Percentiles rank a stretch among this genome's conserved stretches.
phyloP scores from a whole-genome alignment of 2,797 vertebrate species.

The Iguana delicatissima region DNA sequence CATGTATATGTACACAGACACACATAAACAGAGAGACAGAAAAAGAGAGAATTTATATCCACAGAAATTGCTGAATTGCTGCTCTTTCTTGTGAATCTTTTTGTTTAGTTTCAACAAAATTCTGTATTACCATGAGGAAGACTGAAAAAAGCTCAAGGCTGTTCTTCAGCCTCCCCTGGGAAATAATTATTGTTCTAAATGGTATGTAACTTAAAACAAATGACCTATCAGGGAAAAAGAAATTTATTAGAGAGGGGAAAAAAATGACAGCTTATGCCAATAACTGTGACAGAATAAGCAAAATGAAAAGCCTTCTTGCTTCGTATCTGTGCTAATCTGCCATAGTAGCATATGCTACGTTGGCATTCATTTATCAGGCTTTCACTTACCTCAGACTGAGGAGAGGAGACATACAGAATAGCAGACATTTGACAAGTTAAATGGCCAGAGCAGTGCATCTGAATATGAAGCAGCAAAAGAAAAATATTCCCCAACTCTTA shows the following conservation, averaged over 20 bases:
- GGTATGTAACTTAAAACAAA: slow-evolving; percentile 37
- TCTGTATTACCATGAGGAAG: slow-evolving; percentile 4
- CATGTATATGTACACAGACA: not conserved
- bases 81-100: not conserved
- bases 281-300: slow-evolving; percentile 18
- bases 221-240: slow-evolving; percentile 15
- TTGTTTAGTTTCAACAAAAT: slow-evolving; percentile 28
- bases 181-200: slow-evolving; percentile 50
- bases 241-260: slow-evolving; percentile 25
- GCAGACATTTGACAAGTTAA: slow-evolving; percentile 58
- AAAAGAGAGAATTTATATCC: not conserved
- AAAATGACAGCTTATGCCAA: slow-evolving; percentile 35
- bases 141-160: slow-evolving; percentile 12
- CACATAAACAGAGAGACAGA: too few relatives aligned
- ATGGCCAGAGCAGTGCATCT: slow-evolving; percentile 50
- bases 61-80: not conserved
- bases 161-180: slow-evolving; percentile 6
- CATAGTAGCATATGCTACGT: not conserved
- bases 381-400: slow-evolving; percentile 50
- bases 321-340: slow-evolving; percentile 41
- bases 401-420: slow-evolving; percentile 30
- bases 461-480: slow-evolving; percentile 57
- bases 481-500: slow-evolving; percentile 66
- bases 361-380: slow-evolving; percentile 48
- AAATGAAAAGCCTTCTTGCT: slow-evolving; percentile 14